These are phyloP conservation scores for Dicrostonyx torquatus DNA, from an alignment of 2,797 vertebrate genomes.

Conservation along the genomic window DNA sequence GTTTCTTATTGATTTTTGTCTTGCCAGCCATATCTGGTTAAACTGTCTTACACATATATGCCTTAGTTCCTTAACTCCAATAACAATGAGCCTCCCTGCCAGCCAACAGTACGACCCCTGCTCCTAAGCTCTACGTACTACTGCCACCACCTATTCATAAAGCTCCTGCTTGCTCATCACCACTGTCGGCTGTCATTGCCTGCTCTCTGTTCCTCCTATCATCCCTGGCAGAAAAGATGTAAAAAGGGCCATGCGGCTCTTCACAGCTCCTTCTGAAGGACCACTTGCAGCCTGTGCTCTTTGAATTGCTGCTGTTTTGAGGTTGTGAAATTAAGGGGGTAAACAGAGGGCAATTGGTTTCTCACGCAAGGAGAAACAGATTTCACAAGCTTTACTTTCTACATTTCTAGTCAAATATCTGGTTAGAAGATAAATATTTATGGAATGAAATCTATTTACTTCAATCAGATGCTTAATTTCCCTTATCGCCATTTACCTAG, in stretches of 20 bases:
- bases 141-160: not conserved
- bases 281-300: not conserved
- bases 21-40: not conserved
- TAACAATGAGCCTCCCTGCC: not conserved
- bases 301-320: not conserved
- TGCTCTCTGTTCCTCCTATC: not conserved
- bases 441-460: not conserved
- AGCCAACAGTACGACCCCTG: not conserved
- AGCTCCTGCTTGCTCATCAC: not conserved
- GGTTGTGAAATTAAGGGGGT: not conserved
- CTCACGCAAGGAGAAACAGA: not conserved
- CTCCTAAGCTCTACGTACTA: rapidly evolving
- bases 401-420: not conserved
- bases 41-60: not conserved
- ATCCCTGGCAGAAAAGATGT: not conserved
- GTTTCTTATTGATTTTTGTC: not conserved
- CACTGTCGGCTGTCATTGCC: too few relatives aligned
- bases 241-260: rapidly evolving
- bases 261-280: not conserved
- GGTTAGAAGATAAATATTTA: not conserved
- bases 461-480: slow-evolving; percentile 32
- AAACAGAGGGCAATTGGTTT: not conserved
- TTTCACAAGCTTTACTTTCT: slow-evolving; percentile 3
- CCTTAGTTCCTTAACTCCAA: not conserved
- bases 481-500: not conserved